Conservation (phyloP, 1,140 invertebrate species). For the Leguminivora glycinivorella region DNA sequence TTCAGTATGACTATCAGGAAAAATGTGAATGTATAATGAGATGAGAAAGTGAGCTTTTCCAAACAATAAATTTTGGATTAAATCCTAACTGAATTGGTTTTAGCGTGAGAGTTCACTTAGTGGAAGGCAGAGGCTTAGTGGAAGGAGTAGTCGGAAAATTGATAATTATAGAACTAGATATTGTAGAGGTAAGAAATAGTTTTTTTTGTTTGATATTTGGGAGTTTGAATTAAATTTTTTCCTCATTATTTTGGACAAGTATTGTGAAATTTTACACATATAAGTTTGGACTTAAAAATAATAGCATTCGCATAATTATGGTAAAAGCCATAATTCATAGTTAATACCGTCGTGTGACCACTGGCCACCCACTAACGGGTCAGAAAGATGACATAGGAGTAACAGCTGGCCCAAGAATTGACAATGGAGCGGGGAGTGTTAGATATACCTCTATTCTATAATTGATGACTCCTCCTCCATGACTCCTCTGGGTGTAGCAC, state of each 20-base stretch:
- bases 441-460: too few species aligned
- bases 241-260: too few species aligned
- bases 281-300: background rate
- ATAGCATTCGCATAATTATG: background rate
- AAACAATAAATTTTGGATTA: too few species aligned
- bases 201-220: too few species aligned
- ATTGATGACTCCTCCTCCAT: too few species aligned
- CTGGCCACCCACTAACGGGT: background rate
- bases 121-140: background rate
- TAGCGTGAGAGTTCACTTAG: background rate
- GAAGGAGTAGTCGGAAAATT: background rate
- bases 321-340: background rate
- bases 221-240: too few species aligned
- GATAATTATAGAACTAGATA: background rate
- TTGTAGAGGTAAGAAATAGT: too few species aligned
- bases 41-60: too few species aligned
- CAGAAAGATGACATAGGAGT: background rate
- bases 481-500: too few species aligned
- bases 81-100: background rate
- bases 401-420: background rate
- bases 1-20: too few species aligned
- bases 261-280: too few species aligned
- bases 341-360: background rate
- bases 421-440: background rate
- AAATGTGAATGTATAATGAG: too few species aligned